Evolutionary conservation across 2,797 vertebrate genomes (phyloP).

Genomic region (Mormyrops attenuatus): DNA sequence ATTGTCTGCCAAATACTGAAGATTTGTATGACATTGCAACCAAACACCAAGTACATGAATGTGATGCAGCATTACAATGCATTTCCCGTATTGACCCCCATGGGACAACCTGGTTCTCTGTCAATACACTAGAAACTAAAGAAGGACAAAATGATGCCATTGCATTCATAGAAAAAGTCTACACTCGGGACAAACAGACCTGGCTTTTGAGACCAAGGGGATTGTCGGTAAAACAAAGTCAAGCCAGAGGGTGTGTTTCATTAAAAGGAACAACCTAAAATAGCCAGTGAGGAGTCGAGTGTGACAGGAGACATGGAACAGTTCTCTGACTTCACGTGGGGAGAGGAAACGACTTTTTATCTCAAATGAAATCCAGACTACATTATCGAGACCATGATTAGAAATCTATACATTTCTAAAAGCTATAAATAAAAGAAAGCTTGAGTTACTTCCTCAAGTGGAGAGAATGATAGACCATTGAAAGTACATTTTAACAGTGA

Average conservation of each 20-base stretch:
- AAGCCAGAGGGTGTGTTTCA: slow-evolving; percentile 33
- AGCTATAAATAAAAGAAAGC: background rate
- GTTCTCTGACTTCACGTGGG: background rate
- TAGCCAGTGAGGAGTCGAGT: slow-evolving; percentile 14
- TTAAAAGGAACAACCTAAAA: slow-evolving; percentile 30
- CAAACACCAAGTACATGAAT: background rate
- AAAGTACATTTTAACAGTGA: background rate
- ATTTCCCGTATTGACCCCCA: background rate
- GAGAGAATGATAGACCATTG: background rate
- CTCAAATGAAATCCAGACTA: background rate
- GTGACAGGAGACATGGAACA: background rate
- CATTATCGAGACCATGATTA: background rate
- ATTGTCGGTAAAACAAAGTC: slow-evolving; percentile 29
- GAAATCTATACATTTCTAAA: background rate
- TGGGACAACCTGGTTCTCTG: background rate
- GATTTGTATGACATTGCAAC: slow-evolving; percentile 13
- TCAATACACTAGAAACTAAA: background rate
- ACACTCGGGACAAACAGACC: slow-evolving; percentile 3
- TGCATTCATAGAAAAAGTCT: background rate
- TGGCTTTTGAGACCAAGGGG: background rate
- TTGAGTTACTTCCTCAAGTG: background rate
- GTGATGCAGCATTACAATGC: background rate
- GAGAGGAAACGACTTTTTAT: background rate
- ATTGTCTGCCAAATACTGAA: slow-evolving; percentile 7
- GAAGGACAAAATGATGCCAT: background rate